Conservation (phyloP, 1,140 invertebrate genomes). For the Drosophila rufa region DNA sequence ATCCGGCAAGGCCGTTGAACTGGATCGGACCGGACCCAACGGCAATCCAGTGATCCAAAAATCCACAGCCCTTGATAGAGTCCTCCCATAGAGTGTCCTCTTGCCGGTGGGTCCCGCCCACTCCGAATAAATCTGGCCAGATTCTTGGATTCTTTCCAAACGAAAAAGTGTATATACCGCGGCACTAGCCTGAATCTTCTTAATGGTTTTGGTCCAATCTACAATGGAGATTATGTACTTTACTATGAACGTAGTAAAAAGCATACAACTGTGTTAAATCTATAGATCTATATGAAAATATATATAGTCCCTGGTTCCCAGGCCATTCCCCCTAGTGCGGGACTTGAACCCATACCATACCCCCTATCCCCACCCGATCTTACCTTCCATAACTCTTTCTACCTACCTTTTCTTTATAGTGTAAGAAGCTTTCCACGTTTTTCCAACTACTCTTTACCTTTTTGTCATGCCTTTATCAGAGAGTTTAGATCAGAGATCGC, state of each 20-base stretch:
- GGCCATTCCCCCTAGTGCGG: constrained; percentile 36
- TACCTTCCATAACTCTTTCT: constrained; percentile 24
- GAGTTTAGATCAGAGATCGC: constrained; percentile 12
- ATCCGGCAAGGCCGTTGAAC: constrained; percentile 64
- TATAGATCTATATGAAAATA: constrained; percentile 7
- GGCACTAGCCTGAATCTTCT: constrained; percentile 84
- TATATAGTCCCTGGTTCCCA: constrained; percentile 18
- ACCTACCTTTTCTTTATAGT: neutral
- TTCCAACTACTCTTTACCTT: constrained; percentile 8
- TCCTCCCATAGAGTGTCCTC: constrained; percentile 24
- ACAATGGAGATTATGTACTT: constrained; percentile 85
- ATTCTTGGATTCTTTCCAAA: neutral
- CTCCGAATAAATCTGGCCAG: neutral
- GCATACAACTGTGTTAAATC: constrained; percentile 56
- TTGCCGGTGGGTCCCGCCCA: constrained; percentile 44
- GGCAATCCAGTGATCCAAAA: constrained; percentile 12
- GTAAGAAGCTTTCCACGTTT: constrained; percentile 30
- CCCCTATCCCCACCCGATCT: constrained; percentile 6
- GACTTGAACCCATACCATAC: constrained; percentile 26
- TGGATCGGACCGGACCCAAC: constrained; percentile 45
- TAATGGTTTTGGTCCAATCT: constrained; percentile 85
- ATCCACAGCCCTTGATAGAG: constrained; percentile 44
- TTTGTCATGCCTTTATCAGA: constrained; percentile 3
- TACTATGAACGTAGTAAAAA: constrained; percentile 85
- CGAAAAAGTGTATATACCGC: constrained; percentile 53